These are phyloP conservation scores for Trogon surrucura DNA, from an alignment of 2,113 vertebrate species.

Conservation along the genomic window DNA sequence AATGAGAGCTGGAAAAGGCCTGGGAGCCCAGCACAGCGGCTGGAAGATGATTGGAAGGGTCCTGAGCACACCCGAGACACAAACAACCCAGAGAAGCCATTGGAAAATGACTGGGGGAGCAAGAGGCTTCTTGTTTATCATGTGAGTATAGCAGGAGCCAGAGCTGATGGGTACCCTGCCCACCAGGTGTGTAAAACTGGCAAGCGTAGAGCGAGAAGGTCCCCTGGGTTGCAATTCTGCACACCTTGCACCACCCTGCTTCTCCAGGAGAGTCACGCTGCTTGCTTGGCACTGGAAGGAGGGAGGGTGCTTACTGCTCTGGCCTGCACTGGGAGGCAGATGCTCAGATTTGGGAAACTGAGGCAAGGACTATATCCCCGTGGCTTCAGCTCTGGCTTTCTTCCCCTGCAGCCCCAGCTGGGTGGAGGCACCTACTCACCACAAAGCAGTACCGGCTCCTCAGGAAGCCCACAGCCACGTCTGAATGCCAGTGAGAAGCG, in stretches of 20 bases:
- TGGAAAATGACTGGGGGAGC: slow-evolving; percentile 13
- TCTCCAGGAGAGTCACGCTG: neutral
- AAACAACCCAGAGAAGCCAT: slow-evolving; percentile 37
- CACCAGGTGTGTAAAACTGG: neutral
- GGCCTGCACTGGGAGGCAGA: fast-evolving
- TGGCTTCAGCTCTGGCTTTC: slow-evolving; percentile 32
- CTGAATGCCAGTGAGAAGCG: slow-evolving; percentile 50
- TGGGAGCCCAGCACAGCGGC: neutral
- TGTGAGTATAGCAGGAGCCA: slow-evolving; percentile 41
- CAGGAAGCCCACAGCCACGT: slow-evolving; percentile 5
- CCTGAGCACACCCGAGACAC: neutral
- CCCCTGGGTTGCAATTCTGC: neutral
- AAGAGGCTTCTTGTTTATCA: slow-evolving; percentile 17
- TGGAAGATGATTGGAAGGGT: neutral
- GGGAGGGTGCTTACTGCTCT: neutral
- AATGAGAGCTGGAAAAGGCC: slow-evolving; percentile 52
- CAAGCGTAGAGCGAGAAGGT: neutral
- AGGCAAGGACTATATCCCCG: neutral
- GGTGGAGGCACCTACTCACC: neutral
- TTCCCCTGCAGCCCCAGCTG: slow-evolving; percentile 52
- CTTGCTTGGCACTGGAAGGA: neutral
- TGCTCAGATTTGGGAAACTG: fast-evolving
- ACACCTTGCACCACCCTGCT: neutral
- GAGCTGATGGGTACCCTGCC: neutral
- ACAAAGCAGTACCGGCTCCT: neutral